These are phyloP conservation scores for Amphimallon solstitiale DNA, from an alignment of 2,888 invertebrate genomes.

Conservation along the genomic window DNA sequence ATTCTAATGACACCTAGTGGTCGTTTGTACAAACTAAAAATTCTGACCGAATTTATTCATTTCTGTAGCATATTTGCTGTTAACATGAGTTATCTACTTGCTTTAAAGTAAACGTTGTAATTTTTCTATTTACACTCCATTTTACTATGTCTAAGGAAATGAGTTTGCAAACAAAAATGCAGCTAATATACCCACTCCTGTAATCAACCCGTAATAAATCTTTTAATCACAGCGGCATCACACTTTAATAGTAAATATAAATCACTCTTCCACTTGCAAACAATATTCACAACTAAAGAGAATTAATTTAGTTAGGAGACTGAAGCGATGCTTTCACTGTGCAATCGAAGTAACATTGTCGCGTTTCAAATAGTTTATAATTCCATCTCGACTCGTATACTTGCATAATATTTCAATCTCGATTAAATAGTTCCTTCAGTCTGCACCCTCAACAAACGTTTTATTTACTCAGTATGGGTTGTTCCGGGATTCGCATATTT, in stretches of 20 bases:
- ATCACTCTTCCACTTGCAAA: constrained; percentile 46
- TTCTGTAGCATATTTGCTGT: too few relatives aligned
- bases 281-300: constrained; percentile 46
- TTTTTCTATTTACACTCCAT: constrained; percentile 2
- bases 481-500: constrained; percentile 40
- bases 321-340: constrained; percentile 41
- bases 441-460: constrained; percentile 45
- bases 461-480: constrained; percentile 43
- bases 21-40: too few relatives aligned
- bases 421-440: constrained; percentile 45
- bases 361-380: constrained; percentile 43
- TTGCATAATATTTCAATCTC: constrained; percentile 48
- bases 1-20: too few relatives aligned
- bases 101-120: too few relatives aligned
- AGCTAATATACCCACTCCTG: neutral
- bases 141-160: too few relatives aligned
- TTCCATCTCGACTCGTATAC: constrained; percentile 40
- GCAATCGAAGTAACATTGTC: constrained; percentile 41
- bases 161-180: too few relatives aligned
- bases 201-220: constrained; percentile 8
- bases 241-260: constrained; percentile 46
- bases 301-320: constrained; percentile 44
- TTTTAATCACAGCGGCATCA: neutral
- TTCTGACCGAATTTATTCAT: too few relatives aligned
- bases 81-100: too few relatives aligned